phyloP scores from a whole-genome alignment of 1,140 invertebrate species.

The Acromyrmex echinatior region DNA sequence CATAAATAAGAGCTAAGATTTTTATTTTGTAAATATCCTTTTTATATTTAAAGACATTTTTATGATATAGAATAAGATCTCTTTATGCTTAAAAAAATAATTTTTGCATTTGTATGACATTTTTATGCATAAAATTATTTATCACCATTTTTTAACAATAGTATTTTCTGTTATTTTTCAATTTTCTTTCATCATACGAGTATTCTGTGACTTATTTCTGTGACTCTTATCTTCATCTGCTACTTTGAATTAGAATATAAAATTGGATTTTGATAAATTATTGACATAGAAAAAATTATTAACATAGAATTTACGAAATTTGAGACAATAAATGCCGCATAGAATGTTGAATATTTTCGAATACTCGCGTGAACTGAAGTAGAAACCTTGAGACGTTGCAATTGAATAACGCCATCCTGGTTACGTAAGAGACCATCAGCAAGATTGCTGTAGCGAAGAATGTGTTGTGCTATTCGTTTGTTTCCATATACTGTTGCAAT shows the following conservation, averaged over 20 bases:
- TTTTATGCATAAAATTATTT: not conserved
- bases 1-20: not conserved
- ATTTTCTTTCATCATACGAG: not conserved
- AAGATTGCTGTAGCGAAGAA: constrained; percentile 75
- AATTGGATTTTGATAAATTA: not conserved
- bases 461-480: constrained; percentile 11
- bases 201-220: too few relatives aligned
- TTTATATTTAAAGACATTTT: too few relatives aligned
- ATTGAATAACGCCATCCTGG: constrained; percentile 74
- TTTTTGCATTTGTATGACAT: not conserved
- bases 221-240: too few relatives aligned
- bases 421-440: constrained; percentile 77
- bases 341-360: constrained; percentile 53
- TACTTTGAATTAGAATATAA: not conserved
- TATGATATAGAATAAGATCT: not conserved
- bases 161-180: not conserved
- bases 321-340: constrained; percentile 47
- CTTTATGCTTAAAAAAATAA: not conserved
- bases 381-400: constrained; percentile 78
- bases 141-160: not conserved
- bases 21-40: not conserved
- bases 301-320: not conserved
- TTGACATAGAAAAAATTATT: not conserved
- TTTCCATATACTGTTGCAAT: constrained; percentile 15
- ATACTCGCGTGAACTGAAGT: constrained; percentile 54